Conservation (phyloP, 2,888 invertebrate species). For the Tinea trinotella region DNA sequence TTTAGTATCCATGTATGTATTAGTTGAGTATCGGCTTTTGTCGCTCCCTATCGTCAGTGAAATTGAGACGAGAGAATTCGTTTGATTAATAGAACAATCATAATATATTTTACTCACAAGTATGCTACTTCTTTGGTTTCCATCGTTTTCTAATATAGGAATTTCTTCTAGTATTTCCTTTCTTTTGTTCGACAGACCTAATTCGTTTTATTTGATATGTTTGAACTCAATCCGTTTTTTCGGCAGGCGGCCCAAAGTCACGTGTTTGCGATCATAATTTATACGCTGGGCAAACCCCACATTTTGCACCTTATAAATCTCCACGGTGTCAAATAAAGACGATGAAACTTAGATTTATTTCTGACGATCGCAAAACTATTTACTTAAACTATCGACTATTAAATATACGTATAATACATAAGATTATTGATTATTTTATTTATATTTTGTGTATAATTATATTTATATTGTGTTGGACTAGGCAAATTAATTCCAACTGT, state of each 20-base stretch:
- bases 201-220: slow-evolving; percentile 15
- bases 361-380: slow-evolving; percentile 23
- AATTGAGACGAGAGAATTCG: too few species aligned
- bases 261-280: slow-evolving; percentile 20
- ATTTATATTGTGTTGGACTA: not conserved
- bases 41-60: too few species aligned
- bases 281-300: slow-evolving; percentile 29
- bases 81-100: too few species aligned
- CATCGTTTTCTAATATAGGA: too few species aligned
- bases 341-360: slow-evolving; percentile 42
- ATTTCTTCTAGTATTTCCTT: too few species aligned
- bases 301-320: slow-evolving; percentile 60
- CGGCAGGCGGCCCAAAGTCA: slow-evolving; percentile 13
- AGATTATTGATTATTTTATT: too few species aligned
- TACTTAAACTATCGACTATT: not conserved
- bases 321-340: slow-evolving; percentile 50
- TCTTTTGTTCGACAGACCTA: slow-evolving; percentile 6
- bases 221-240: slow-evolving; percentile 17
- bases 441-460: not conserved
- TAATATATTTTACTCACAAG: too few species aligned
- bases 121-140: too few species aligned
- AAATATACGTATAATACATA: too few species aligned
- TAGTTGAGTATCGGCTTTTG: too few species aligned
- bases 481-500: too few species aligned
- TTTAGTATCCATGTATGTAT: too few species aligned